Base-by-base conservation (phyloP, 2,888 invertebrate genomes). In the Meganola albula region DNA sequence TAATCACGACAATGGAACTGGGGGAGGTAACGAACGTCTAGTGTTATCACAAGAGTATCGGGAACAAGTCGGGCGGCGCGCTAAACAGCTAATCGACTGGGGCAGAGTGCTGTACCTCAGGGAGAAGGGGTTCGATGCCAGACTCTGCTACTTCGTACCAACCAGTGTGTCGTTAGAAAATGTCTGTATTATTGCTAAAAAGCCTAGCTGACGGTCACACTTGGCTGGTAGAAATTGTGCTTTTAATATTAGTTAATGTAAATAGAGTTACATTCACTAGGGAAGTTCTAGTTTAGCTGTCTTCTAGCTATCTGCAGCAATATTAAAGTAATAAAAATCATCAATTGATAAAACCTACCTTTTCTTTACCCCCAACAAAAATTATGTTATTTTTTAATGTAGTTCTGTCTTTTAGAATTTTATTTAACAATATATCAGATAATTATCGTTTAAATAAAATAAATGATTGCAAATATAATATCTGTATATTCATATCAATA, bases 81-180 rank as follows among this genome's bases (percentile, higher is more conserved):
- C 93, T 36, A 96, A 96, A 78, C 88, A 89, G 24, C 52, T 96
- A 26, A 70, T 96, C 26, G 95, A 96, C 73, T 91, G 89, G 87
- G 94, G 93, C 1, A 85, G 96, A 22, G 75, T 92, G 30, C 64
- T 85, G 30, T 91, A 87, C 64, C 76, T 96, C 38, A 67, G 83
- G 35, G 71, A 74, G 3, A 54, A 78, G 31, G 90, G 91, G 4
- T 92, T 91, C 58, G 63, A 87, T 1, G 89, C 91, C 24, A 64
- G 78, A 3, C 77, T 96, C 26, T 83, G 89, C 52, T 86, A 89
- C 61, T 95, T 92, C 61, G 92, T 92, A 30, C 78, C 89, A 4
- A 58, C 73, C 2, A 72, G 79, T 10, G 85, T 93, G 6, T 93
- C 95, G 0, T 84, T 91, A 14, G 96, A 96, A 74, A 96, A 96